Percentiles rank a stretch among this genome's conserved stretches.
Conservation (phyloP, 2,113 vertebrate genomes). For the Phalacrocorax brasilianus region DNA sequence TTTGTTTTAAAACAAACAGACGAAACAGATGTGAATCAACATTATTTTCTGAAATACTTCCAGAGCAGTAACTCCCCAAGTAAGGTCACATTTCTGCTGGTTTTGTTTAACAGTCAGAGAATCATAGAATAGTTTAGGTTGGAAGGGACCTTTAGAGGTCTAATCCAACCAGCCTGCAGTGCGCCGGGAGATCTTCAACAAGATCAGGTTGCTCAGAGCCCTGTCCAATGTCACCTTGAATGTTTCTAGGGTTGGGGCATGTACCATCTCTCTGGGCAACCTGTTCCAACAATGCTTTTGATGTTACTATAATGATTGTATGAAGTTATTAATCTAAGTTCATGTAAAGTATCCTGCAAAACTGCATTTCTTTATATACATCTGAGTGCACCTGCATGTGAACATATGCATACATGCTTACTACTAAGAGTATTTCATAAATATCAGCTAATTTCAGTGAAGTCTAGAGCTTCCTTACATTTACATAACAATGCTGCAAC, state of each 20-base stretch:
- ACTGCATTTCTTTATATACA: not conserved
- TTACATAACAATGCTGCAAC: not conserved
- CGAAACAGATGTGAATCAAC: not conserved
- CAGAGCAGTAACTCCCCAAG: not conserved
- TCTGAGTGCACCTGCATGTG: not conserved
- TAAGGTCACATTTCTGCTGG: not conserved
- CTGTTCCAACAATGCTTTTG: not conserved
- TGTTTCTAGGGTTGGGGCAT: too few species aligned
- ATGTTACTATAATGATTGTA: not conserved
- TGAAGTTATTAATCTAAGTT: not conserved
- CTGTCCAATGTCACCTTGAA: too few species aligned
- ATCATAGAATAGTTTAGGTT: too few species aligned
- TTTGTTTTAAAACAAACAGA: not conserved
- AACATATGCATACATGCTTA: not conserved
- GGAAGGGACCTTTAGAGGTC: too few species aligned
- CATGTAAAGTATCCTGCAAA: not conserved
- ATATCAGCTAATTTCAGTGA: not conserved
- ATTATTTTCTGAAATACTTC: not conserved
- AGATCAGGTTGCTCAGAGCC: too few species aligned
- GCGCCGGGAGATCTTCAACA: too few species aligned
- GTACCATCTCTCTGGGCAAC: too few species aligned
- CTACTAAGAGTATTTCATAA: not conserved
- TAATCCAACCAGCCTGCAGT: too few species aligned
- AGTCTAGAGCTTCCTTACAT: not conserved
- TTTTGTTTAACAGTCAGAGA: not conserved